Percentiles rank a stretch among this genome's conserved stretches.
phyloP scores from a whole-genome alignment of 2,888 invertebrate genomes.

The Odontomyia ornata region DNA sequence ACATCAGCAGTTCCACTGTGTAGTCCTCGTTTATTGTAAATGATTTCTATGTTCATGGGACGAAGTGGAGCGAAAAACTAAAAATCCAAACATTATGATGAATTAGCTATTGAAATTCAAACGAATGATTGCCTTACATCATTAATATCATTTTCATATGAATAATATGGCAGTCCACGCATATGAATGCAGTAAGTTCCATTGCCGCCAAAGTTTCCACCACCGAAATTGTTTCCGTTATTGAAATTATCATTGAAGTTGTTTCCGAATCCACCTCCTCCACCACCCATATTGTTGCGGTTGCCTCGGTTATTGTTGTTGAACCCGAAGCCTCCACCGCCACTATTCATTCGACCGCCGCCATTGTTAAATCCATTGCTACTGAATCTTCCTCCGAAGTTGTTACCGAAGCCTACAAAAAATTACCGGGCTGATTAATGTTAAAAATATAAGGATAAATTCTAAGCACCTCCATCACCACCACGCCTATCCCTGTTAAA shows the following conservation, averaged over 20 bases:
- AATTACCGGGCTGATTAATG: not conserved
- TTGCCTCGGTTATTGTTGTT: constrained; percentile 56
- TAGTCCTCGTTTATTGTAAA: constrained; percentile 87
- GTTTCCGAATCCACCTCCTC: constrained; percentile 46
- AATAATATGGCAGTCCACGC: constrained; percentile 63
- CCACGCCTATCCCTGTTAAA: constrained; percentile 12
- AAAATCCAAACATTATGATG: constrained; percentile 49
- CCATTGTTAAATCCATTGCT: constrained; percentile 50
- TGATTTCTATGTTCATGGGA: constrained; percentile 84
- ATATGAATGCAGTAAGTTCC: constrained; percentile 59
- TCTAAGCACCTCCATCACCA: constrained; percentile 40
- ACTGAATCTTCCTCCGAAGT: constrained; percentile 48
- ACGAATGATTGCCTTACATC: too few species aligned
- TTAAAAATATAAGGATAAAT: not conserved
- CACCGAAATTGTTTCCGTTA: constrained; percentile 25
- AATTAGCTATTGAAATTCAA: not conserved
- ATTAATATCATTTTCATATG: constrained; percentile 62
- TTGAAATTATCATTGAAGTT: constrained; percentile 40
- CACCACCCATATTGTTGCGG: constrained; percentile 55
- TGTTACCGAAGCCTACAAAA: constrained; percentile 31
- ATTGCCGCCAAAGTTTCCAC: constrained; percentile 48
- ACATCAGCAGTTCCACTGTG: constrained; percentile 97
- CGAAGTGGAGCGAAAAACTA: constrained; percentile 93
- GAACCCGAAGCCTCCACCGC: constrained; percentile 53
- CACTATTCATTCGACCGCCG: constrained; percentile 48